These are phyloP conservation scores for Andinoacara biseriatus DNA, from an alignment of 2,113 vertebrate species.

Conservation along the genomic window DNA sequence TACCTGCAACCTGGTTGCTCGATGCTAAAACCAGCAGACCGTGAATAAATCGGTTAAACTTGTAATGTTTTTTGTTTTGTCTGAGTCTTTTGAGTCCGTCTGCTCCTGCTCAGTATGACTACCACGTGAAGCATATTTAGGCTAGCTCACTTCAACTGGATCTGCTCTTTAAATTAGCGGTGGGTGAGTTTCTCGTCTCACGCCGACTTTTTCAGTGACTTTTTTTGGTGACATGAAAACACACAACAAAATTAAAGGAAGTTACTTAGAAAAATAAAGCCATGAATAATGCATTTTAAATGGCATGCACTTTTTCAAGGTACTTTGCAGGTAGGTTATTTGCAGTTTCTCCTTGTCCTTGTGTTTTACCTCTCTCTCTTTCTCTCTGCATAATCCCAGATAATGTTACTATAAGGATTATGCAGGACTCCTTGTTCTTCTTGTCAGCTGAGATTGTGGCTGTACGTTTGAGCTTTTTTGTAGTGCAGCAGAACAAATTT, in stretches of 20 bases:
- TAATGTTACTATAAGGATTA: conserved; percentile 4
- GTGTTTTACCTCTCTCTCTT: background rate
- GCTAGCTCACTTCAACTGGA: background rate
- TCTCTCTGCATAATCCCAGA: background rate
- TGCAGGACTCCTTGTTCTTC: conserved; percentile 6
- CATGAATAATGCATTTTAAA: background rate
- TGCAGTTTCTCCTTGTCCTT: background rate
- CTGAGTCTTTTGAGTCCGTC: background rate
- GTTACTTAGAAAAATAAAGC: no score
- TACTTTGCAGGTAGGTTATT: background rate
- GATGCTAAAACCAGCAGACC: no score
- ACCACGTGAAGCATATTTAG: background rate
- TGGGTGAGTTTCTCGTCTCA: no score
- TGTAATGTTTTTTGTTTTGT: background rate
- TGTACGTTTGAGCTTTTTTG: background rate
- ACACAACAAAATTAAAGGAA: no score
- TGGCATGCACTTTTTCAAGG: background rate
- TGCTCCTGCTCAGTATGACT: background rate
- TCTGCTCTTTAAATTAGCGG: background rate
- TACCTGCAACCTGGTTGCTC: no score
- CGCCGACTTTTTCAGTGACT: no score
- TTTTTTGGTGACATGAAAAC: no score
- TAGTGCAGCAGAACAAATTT: background rate
- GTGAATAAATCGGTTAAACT: background rate
- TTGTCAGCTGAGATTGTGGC: background rate